Evolutionary conservation across 2,888 invertebrate genomes (phyloP), one percentile per base, ranked within the genome.

Genomic region (Sphaerophoria rueppellii): DNA sequence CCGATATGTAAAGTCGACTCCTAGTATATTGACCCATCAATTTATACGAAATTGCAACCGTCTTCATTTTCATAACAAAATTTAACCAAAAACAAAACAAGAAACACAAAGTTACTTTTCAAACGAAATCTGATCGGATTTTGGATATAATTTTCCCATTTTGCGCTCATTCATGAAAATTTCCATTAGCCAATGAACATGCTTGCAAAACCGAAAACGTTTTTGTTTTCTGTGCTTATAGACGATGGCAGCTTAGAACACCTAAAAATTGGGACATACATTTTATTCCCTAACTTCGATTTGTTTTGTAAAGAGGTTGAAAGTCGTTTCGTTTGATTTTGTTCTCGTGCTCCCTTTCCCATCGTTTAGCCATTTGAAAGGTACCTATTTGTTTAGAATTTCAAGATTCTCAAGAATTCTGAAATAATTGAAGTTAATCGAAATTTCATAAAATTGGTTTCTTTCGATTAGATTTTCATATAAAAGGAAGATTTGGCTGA

Each of bases 251-350:
- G 76, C 57, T 69, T 72, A 69, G 67, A 69, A 46, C 63, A 73
- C 46, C 35, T 58, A 32, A 40, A 14, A 80, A 80, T 71, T 75
- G 76, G 80, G 80, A 34, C 79, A 85, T 40, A 46, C 69, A 73
- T 34, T 85, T 85, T 85, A 85, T 85, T 85, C 72, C 69, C 50
- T 46, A 80, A 80, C 71, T 67, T 83, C 14, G 55, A 72, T 76
- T 72, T 81, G 81, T 76, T 76, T 85, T 58, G 80, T 69, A 76
- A 85, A 55, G 81, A 69, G 67, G 75, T 80, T 50, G 11, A 11
- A 9, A 57, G 34, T 54, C 11, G 63, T 58, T 63, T 46, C 11
- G 63, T 58, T 63, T 46, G 24, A 32, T 43, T 43, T 7, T 7
- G 4, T 43, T 5, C 40, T 71, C 48, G 48, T 67, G 50, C 35